These are phyloP conservation scores for Tor tambroides DNA, from an alignment of 2,113 vertebrate species.

Conservation along the genomic window DNA sequence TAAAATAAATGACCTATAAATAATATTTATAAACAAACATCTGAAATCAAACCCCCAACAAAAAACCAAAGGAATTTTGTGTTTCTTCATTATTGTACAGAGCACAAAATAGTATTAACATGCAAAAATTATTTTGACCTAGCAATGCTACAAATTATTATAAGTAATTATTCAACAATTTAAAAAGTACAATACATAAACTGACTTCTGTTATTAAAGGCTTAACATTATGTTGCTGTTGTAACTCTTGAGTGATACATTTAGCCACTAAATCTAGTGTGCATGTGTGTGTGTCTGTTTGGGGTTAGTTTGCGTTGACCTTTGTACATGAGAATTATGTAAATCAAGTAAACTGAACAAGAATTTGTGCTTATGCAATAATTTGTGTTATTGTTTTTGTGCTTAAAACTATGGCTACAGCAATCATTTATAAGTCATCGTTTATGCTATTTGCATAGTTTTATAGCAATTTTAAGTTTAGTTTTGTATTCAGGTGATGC, in stretches of 20 bases:
- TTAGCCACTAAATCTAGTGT: neutral
- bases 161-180: neutral
- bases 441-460: neutral
- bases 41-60: no score
- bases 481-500: neutral
- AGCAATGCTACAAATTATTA: no score
- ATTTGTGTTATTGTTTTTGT: neutral
- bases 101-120: no score
- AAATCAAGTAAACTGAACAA: neutral
- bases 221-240: neutral
- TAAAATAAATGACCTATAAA: no score
- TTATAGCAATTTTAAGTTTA: neutral
- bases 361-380: neutral
- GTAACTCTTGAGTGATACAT: neutral
- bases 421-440: neutral
- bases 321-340: neutral
- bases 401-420: neutral
- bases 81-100: no score
- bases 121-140: no score
- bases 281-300: neutral
- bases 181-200: no score
- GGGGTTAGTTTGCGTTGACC: neutral
- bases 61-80: no score
- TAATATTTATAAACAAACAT: no score
- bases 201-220: neutral